Percentiles rank a stretch among this genome's conserved stretches.
phyloP scores from a whole-genome alignment of 2,888 invertebrate genomes.

The Apodemia mormo region DNA sequence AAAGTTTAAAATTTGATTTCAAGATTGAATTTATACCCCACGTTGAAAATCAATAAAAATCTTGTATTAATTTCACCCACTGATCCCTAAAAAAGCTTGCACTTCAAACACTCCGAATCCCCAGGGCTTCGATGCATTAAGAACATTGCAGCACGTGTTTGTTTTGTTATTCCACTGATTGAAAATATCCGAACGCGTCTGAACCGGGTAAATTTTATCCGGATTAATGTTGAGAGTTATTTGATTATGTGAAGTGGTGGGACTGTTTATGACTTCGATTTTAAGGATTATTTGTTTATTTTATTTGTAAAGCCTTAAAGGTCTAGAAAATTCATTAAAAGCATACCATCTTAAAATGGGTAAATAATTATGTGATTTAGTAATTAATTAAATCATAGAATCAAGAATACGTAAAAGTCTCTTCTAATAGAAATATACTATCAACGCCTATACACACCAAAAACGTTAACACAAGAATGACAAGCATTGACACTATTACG shows the following conservation, averaged over 20 bases:
- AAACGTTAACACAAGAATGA: no score
- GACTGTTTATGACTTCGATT: background rate
- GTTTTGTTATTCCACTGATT: constrained; percentile 33
- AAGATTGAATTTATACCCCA: no score
- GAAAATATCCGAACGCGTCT: constrained; percentile 30
- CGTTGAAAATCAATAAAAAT: background rate
- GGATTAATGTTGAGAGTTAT: constrained; percentile 23
- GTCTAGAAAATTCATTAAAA: no score
- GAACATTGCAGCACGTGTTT: constrained; percentile 35
- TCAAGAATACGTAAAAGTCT: no score
- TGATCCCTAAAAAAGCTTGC: constrained; percentile 7
- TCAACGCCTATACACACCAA: no score
- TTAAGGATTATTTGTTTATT: background rate
- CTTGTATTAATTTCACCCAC: background rate
- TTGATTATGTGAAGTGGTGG: constrained; percentile 24
- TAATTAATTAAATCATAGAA: no score
- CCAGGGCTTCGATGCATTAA: constrained; percentile 26
- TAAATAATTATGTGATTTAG: no score
- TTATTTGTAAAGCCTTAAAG: no score
- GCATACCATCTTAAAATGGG: no score
- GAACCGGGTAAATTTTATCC: constrained; percentile 23
- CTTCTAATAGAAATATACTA: no score
- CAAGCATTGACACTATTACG: no score
- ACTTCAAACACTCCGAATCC: constrained; percentile 15
- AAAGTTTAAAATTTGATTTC: no score